These are phyloP conservation scores for Pelmatolapia mariae DNA, from an alignment of 2,113 vertebrate genomes.

Conservation along the genomic window DNA sequence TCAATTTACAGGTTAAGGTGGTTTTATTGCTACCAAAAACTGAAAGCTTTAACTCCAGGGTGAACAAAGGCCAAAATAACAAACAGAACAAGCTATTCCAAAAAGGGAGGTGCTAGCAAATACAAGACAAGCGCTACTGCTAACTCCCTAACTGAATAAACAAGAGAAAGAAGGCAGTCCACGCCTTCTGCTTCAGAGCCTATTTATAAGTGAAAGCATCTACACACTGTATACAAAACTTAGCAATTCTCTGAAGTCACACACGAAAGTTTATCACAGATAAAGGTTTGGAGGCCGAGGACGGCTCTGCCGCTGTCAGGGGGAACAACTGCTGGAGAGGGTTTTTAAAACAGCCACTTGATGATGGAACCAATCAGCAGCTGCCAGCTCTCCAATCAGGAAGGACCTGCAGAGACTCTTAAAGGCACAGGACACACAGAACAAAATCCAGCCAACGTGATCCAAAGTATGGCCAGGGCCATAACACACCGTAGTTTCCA, in stretches of 20 bases:
- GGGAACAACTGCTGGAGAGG: background rate
- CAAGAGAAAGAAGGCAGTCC: background rate
- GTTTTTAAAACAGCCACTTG: background rate
- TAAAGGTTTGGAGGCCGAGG: background rate
- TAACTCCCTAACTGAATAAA: background rate
- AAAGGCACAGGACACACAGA: background rate
- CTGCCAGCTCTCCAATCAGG: background rate
- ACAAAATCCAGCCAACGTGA: background rate
- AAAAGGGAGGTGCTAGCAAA: background rate
- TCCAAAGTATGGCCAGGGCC: background rate
- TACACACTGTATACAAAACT: background rate
- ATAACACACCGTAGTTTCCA: background rate
- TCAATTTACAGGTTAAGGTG: background rate
- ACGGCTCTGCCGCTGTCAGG: background rate
- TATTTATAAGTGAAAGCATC: background rate
- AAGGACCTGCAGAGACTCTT: background rate
- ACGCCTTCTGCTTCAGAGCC: background rate
- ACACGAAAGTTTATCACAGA: fast-evolving
- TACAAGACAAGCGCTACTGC: background rate
- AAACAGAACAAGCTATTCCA: background rate
- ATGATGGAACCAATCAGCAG: background rate
- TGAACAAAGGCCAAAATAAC: background rate
- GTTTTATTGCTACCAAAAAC: background rate
- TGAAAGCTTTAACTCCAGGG: background rate
- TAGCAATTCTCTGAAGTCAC: background rate